A percentile compares a stretch with the other conserved stretches of the same genome.
Evolutionary conservation across 2,888 invertebrate genomes (phyloP).

Genomic region (Leptopilina syphax): DNA sequence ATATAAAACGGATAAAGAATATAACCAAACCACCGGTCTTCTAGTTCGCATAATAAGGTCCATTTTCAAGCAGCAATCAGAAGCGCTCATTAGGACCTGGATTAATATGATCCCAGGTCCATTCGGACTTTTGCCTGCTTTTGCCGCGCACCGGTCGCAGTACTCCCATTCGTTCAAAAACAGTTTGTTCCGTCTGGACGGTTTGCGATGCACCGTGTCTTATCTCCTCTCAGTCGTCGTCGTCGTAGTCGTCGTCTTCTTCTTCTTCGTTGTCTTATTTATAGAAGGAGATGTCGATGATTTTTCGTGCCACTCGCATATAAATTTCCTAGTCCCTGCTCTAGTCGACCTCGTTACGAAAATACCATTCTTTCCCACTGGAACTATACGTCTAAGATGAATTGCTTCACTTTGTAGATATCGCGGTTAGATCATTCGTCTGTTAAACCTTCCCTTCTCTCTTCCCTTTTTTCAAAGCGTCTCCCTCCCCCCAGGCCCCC

Average conservation of each 20-base stretch:
- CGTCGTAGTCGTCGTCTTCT: too few relatives aligned
- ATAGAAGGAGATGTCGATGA: constrained; percentile 42
- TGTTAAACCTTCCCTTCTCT: too few relatives aligned
- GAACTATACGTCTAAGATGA: constrained; percentile 1
- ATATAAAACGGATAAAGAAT: too few relatives aligned
- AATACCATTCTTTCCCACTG: constrained; percentile 31
- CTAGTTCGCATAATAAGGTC: constrained; percentile 45
- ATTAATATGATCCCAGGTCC: constrained; percentile 73
- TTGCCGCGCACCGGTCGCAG: constrained; percentile 57
- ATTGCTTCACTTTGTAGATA: constrained; percentile 30
- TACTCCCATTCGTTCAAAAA: constrained; percentile 51
- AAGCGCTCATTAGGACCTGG: constrained; percentile 71
- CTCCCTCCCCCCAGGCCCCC: too few relatives aligned
- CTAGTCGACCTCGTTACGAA: constrained; percentile 38
- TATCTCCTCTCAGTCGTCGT: constrained; percentile 24
- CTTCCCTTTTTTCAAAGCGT: too few relatives aligned
- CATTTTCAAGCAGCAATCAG: constrained; percentile 55
- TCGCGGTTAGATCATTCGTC: constrained; percentile 5
- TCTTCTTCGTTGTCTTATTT: constrained; percentile 40
- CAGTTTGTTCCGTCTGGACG: constrained; percentile 46
- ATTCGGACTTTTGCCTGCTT: constrained; percentile 55
- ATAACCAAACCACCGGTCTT: too few relatives aligned
- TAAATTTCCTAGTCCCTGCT: constrained; percentile 11
- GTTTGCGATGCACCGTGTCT: constrained; percentile 43
- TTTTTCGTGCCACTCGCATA: constrained; percentile 28